These are phyloP conservation scores for Andricus grossulariae DNA, from an alignment of 1,140 invertebrate species.

Conservation along the genomic window DNA sequence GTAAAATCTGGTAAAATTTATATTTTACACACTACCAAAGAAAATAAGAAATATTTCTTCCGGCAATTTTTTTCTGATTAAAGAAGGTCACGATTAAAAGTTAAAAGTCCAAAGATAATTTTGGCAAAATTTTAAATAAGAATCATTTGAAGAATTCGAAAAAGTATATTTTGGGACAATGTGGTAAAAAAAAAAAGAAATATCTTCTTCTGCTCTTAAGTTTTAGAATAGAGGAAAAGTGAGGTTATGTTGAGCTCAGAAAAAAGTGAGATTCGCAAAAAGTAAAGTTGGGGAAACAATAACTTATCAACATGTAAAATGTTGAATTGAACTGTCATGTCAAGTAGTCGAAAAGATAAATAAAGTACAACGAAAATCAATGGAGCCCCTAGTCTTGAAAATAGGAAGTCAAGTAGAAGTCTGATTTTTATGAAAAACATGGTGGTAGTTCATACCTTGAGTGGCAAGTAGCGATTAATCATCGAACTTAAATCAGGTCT, in stretches of 20 bases:
- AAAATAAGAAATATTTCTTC: too few relatives aligned
- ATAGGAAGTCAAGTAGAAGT: slow-evolving; percentile 80
- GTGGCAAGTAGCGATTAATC: slow-evolving; percentile 83
- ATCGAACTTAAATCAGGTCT: slow-evolving; percentile 79
- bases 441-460: slow-evolving; percentile 78
- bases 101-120: too few relatives aligned
- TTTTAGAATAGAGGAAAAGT: background rate
- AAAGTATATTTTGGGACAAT: background rate
- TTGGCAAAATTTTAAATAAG: too few relatives aligned
- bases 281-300: background rate
- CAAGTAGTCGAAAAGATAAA: slow-evolving; percentile 17
- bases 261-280: background rate
- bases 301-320: background rate
- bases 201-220: background rate
- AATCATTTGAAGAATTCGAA: too few relatives aligned
- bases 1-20: too few relatives aligned
- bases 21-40: too few relatives aligned
- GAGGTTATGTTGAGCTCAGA: background rate
- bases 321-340: background rate
- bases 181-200: background rate
- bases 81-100: too few relatives aligned
- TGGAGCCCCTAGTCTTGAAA: slow-evolving; percentile 61
- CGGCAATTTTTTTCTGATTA: too few relatives aligned
- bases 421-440: slow-evolving; percentile 55
- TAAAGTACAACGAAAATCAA: slow-evolving; percentile 62